Evolutionary conservation across 2,888 invertebrate species (phyloP), one percentile per base, ranked within the genome.

Genomic region (Timema cristinae): DNA sequence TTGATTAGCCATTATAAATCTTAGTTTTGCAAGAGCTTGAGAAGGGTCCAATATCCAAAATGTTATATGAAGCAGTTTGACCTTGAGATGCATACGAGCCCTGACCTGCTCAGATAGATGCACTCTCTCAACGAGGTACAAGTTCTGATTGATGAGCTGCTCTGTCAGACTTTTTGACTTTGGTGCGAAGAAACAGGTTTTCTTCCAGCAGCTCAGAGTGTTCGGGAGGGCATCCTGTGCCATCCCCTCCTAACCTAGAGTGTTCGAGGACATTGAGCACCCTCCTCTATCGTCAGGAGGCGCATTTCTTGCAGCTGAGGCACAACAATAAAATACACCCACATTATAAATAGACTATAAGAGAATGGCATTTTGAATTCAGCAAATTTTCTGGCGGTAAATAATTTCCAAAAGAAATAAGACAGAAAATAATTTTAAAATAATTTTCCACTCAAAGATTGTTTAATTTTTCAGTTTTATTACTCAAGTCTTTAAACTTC

Each of bases 71-170:
- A 32, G 32, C 32, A 32, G 32, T 32, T 4, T 32, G 32, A 47
- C 63, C 50, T 89, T 89, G 0, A 84, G 79, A 73, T 87, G 87
- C 0, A 91, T 83, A 77, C 86, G 86, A 74, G 92, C 92, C 76
- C 90, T 88, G 0, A 89, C 86, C 2, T 86, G 85, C 79, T 93
- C 92, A 0, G 90, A 86, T 16, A 91, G 81, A 16, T 90, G 85
- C 0, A 90, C 86, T 59, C 89, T 87, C 83, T 93, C 91, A 75
- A 90, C 89, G 76, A 91, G 82, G 71, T 87, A 87, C 0, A 91
- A 89, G 75, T 91, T 90, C 79, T 94, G 92, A 6, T 88, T 86
- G 1, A 91, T 78, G 7, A 87, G 83, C 80, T 92, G 90, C 72
- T 87, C 84, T 5, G 88, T 88, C 7, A 95, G 82, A 32, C 86